phyloP scores from a whole-genome alignment of 2,113 vertebrate genomes.

The Mormyrus iriodes region DNA sequence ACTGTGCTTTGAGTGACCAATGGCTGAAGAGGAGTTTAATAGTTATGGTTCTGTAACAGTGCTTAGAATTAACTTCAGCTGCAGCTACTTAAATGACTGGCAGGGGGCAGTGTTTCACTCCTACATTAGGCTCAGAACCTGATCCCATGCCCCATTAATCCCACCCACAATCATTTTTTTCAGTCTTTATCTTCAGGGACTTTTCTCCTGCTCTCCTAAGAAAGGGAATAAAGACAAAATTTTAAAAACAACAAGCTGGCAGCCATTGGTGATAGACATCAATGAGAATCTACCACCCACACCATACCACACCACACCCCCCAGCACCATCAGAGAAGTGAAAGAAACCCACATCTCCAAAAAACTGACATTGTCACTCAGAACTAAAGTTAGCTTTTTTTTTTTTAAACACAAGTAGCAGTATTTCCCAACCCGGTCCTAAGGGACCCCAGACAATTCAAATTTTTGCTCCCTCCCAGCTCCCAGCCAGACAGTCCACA shows the following conservation, averaged over 20 bases:
- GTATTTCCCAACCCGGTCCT: neutral
- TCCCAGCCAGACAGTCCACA: neutral
- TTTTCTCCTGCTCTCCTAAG: constrained; percentile 14
- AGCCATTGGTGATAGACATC: neutral
- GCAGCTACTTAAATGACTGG: neutral
- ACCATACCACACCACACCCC: neutral
- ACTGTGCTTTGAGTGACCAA: neutral
- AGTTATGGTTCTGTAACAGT: neutral
- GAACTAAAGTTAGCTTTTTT: neutral
- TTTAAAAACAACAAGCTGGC: neutral
- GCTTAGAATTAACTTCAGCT: neutral
- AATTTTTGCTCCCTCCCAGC: too few species aligned
- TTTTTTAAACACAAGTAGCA: neutral
- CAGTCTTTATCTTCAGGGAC: constrained; percentile 15
- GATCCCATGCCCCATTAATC: neutral
- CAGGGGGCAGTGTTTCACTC: neutral
- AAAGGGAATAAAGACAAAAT: constrained; percentile 15
- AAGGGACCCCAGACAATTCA: neutral
- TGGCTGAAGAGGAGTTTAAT: neutral
- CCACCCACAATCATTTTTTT: neutral
- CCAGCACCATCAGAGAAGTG: neutral
- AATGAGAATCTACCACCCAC: neutral
- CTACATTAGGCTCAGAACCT: constrained; percentile 23
- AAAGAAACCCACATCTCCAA: neutral
- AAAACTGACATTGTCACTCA: neutral